These are phyloP conservation scores for Cebidichthys violaceus DNA, from an alignment of 2,113 vertebrate species.

Conservation along the genomic window DNA sequence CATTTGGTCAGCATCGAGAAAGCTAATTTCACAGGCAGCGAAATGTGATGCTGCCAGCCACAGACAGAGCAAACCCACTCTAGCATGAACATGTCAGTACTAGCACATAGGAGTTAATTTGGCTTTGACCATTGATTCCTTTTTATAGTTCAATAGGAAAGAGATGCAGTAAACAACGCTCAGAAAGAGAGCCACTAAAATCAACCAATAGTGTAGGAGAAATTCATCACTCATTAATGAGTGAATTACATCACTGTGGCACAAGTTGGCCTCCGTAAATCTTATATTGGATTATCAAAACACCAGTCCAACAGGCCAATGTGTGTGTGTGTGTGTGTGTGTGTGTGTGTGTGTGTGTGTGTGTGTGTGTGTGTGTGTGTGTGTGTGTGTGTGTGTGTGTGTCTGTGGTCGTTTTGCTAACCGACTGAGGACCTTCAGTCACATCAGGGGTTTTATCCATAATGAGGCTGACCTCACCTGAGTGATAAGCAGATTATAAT, in stretches of 20 bases:
- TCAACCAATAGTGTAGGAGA: neutral
- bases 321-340: no score
- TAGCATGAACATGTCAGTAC: neutral
- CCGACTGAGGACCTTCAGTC: slow-evolving; percentile 21
- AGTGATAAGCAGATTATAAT: slow-evolving; percentile 13
- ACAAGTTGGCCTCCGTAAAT: neutral
- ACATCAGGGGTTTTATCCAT: slow-evolving; percentile 41
- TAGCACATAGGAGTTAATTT: neutral
- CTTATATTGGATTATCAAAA: neutral
- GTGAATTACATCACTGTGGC: neutral
- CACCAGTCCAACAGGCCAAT: neutral
- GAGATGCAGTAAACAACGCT: neutral
- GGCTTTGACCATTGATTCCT: slow-evolving; percentile 5
- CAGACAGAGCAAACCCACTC: neutral
- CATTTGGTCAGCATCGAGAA: slow-evolving; percentile 61
- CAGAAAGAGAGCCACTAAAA: neutral
- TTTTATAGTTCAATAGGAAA: neutral
- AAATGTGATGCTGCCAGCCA: slow-evolving; percentile 27
- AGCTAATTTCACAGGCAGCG: slow-evolving; percentile 55
- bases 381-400: no score
- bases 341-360: no score
- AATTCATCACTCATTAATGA: neutral
- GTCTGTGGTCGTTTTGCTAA: slow-evolving; percentile 33
- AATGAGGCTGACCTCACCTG: slow-evolving; percentile 54
- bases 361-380: no score